These are phyloP conservation scores for Phycodurus eques DNA, from an alignment of 2,113 vertebrate species.

Conservation along the genomic window DNA sequence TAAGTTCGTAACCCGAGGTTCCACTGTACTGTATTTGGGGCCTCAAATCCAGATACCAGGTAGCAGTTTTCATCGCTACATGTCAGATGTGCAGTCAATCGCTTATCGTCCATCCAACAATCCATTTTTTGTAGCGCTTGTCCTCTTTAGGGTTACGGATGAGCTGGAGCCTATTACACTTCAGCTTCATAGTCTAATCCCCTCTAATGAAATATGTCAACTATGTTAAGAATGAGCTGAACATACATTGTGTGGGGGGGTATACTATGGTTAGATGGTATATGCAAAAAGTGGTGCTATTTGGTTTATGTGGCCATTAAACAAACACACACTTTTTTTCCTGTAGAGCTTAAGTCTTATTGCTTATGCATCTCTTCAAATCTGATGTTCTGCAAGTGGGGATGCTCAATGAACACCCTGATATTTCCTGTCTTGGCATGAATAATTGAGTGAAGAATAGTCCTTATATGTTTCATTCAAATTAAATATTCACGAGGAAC, in stretches of 20 bases:
- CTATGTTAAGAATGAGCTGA: neutral
- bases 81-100: too few species aligned
- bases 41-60: too few species aligned
- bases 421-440: conserved; percentile 38
- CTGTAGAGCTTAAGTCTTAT: neutral
- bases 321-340: neutral
- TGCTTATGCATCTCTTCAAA: conserved; percentile 17
- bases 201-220: neutral
- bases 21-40: too few species aligned
- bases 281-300: neutral
- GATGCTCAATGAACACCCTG: conserved; percentile 24
- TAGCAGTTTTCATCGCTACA: too few species aligned
- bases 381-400: conserved; percentile 2
- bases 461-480: conserved; percentile 64
- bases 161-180: neutral
- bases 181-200: neutral
- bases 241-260: too few species aligned
- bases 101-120: too few species aligned
- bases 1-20: too few species aligned
- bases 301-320: neutral
- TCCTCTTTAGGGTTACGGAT: too few species aligned
- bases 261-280: neutral
- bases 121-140: too few species aligned
- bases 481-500: conserved; percentile 63
- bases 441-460: conserved; percentile 57